Conservation (phyloP, 2,888 invertebrate species). For the Meandrusa payeni region DNA sequence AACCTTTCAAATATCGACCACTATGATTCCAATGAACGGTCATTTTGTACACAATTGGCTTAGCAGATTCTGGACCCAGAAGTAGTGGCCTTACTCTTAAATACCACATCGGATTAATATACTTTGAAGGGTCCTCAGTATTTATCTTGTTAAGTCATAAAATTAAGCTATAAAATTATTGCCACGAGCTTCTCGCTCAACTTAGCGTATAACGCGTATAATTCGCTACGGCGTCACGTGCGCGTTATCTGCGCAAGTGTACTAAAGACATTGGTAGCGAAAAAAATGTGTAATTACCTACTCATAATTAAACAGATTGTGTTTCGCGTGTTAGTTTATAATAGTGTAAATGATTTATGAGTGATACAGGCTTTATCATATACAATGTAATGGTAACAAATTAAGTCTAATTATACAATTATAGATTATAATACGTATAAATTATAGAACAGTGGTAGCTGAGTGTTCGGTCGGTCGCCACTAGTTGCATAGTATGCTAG, state of each 20-base stretch:
- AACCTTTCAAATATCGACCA: too few species aligned
- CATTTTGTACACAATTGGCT: too few species aligned
- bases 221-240: conserved; percentile 28
- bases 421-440: too few species aligned
- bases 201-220: conserved; percentile 20
- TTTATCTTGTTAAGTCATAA: conserved; percentile 27
- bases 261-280: conserved; percentile 14
- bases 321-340: conserved; percentile 18
- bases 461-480: too few species aligned
- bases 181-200: conserved; percentile 2
- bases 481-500: too few species aligned
- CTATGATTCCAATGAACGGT: too few species aligned
- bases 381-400: conserved; percentile 12
- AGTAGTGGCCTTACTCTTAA: too few species aligned
- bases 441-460: too few species aligned
- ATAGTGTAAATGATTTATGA: conserved; percentile 16
- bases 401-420: too few species aligned
- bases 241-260: conserved; percentile 32
- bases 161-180: conserved; percentile 12
- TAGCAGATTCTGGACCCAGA: too few species aligned
- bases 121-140: too few species aligned
- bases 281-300: conserved; percentile 21
- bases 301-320: conserved; percentile 22
- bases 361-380: neutral
- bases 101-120: too few species aligned